Base-by-base conservation (phyloP, 2,888 invertebrate species). In the Yponomeuta plumbellus region DNA sequence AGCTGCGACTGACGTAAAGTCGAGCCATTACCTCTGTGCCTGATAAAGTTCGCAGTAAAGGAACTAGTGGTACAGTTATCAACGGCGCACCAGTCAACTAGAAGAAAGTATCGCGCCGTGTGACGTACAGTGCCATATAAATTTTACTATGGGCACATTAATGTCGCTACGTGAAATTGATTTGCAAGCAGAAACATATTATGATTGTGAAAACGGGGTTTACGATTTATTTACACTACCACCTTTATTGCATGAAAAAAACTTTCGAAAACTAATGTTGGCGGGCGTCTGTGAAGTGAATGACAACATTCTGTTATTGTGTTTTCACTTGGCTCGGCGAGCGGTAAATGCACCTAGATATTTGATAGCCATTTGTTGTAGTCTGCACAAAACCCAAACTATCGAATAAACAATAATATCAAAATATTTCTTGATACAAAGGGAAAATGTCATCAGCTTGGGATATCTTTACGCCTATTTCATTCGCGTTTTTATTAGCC, bases 201-300 rank as follows among this genome's bases (percentile, higher is more conserved):
- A 90, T 88, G 90, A 90, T 91, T 91, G 88, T 88, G 91, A 88
- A 91, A 91, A 91, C 80, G 85, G 86, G 91, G 90, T 91, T 91
- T 91, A 91, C 90, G 90, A 88, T 89, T 89, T 91, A 90, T 90
- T 91, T 89, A 87, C 88, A 87, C 86, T 85, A 80, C 82, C 84
- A 80, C 81, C 79, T 86, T 34, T 80, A 72, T 76, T 83, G 85
- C 83, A 83, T 80, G 71, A 73, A 74, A 52, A 34, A 52, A 77
- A 75, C 20, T 63, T 72, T 72, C 40, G 66, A 66, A 44, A 61
- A 61, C 3, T 17, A 44, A 44, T 44, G 44, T 44, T 44, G 11
- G 44, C 44, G 44, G 6, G 44, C 44, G 44, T 11, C 44, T 11
- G 44, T 17, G 8, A 52, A 52, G 44, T 17, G 44, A 52, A 17